Conservation (phyloP, 2,888 invertebrate genomes). For the Gymnosoma rotundatum region DNA sequence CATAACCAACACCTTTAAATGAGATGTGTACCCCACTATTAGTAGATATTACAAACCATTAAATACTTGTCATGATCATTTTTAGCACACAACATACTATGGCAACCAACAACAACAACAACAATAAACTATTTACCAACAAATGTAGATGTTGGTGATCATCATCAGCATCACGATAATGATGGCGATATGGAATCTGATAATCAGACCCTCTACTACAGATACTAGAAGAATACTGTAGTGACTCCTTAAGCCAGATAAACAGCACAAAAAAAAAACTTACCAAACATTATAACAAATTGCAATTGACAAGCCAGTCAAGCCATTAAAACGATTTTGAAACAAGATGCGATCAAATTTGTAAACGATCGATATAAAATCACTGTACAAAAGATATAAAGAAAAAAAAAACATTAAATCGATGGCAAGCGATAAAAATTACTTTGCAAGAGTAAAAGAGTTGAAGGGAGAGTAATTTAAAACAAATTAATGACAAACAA, state of each 20-base stretch:
- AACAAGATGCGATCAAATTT: constrained; percentile 80
- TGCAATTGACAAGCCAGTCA: constrained; percentile 80
- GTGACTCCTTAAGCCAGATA: constrained; percentile 27
- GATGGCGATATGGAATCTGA: constrained; percentile 34
- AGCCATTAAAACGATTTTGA: constrained; percentile 73
- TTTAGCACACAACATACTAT: constrained; percentile 46
- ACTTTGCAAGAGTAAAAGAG: constrained; percentile 26
- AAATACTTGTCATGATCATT: constrained; percentile 68
- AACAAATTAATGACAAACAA: constrained; percentile 8
- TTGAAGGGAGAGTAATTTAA: constrained; percentile 12
- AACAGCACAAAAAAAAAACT: constrained; percentile 13
- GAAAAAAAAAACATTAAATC: constrained; percentile 72
- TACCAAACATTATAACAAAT: constrained; percentile 76
- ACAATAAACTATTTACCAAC: constrained; percentile 29
- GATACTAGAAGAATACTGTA: constrained; percentile 54
- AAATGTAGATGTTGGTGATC: constrained; percentile 54
- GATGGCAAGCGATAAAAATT: constrained; percentile 78
- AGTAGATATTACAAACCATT: constrained; percentile 65
- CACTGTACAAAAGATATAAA: constrained; percentile 67
- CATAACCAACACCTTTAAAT: constrained; percentile 49
- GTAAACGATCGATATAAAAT: constrained; percentile 77
- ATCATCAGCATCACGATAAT: constrained; percentile 54
- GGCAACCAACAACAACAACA: constrained; percentile 17
- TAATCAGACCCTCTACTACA: constrained; percentile 44
- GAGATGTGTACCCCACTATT: constrained; percentile 45